These are phyloP conservation scores for Myotis brandtii DNA, from an alignment of 2,113 vertebrate species.

Conservation along the genomic window DNA sequence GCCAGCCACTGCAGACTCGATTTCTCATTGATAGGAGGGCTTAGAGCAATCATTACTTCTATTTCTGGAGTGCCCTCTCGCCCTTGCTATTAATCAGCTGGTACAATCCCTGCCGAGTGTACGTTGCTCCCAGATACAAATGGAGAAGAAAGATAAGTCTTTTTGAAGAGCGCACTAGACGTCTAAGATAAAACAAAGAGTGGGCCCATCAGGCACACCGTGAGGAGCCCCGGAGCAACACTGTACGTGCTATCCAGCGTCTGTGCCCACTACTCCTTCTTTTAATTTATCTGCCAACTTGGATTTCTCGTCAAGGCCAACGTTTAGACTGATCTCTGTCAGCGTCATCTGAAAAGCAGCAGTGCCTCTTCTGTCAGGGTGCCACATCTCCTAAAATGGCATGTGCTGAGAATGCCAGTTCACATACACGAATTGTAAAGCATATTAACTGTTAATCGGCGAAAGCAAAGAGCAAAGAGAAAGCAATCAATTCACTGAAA, in stretches of 20 bases:
- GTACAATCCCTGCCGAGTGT: constrained; percentile 69
- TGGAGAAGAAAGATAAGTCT: constrained; percentile 34
- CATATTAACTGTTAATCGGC: background rate
- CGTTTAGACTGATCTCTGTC: background rate
- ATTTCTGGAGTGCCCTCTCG: constrained; percentile 84
- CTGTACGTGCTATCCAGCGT: background rate
- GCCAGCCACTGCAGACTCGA: constrained; percentile 55
- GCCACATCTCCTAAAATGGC: background rate
- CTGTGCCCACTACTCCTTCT: background rate
- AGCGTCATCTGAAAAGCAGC: background rate
- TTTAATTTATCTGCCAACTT: background rate
- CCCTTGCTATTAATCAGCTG: constrained; percentile 86
- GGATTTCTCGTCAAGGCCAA: background rate
- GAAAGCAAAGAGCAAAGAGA: constrained; percentile 13
- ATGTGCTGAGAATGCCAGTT: background rate
- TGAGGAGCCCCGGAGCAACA: background rate
- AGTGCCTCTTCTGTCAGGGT: background rate
- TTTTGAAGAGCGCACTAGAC: constrained; percentile 49
- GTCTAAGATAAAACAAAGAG: constrained; percentile 53
- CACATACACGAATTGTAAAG: background rate
- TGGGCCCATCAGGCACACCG: background rate
- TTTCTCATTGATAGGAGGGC: constrained; percentile 77
- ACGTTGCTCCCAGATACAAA: constrained; percentile 53
- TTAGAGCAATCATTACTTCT: constrained; percentile 85
- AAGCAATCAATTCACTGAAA: background rate